phyloP scores from a whole-genome alignment of 2,113 vertebrate genomes.

The Eptatretus burgeri region DNA sequence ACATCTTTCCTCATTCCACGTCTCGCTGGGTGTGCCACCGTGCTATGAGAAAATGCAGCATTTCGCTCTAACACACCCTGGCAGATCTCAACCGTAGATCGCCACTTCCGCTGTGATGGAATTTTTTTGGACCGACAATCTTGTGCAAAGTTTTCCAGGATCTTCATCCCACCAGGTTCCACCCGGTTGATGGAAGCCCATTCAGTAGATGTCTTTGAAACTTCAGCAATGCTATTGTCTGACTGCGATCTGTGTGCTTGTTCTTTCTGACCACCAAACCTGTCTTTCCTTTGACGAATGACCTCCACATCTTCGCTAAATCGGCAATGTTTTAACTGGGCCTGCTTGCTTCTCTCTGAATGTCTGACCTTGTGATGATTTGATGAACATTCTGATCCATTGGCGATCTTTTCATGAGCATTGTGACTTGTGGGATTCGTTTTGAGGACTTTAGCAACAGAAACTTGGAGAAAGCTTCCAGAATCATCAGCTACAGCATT shows the following conservation, averaged over 20 bases:
- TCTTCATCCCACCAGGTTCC: conserved; percentile 18
- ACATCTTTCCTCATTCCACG: too few species aligned
- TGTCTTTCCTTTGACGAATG: conserved; percentile 13
- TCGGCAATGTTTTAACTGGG: conserved; percentile 23
- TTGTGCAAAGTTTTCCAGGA: conserved; percentile 9
- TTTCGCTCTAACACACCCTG: conserved; percentile 18
- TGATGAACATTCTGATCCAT: too few species aligned
- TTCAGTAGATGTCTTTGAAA: conserved; percentile 6
- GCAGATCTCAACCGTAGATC: conserved; percentile 37
- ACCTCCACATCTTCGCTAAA: conserved; percentile 15
- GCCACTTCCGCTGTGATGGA: conserved; percentile 23
- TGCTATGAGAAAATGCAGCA: too few species aligned
- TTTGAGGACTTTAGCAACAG: too few species aligned
- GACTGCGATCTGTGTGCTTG: conserved; percentile 32
- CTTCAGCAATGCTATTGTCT: conserved; percentile 27
- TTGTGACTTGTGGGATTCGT: too few species aligned
- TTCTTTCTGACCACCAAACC: conserved; percentile 19
- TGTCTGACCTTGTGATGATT: too few species aligned
- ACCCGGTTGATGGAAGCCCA: conserved; percentile 12
- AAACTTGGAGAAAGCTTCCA: too few species aligned
- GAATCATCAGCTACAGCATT: too few species aligned
- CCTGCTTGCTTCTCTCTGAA: conserved; percentile 8
- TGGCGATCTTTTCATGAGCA: too few species aligned
- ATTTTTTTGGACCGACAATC: conserved; percentile 9
- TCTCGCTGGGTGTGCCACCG: too few species aligned